Percentiles rank a stretch among this genome's conserved stretches.
Conservation (phyloP, 2,888 invertebrate species). For the Trachelus iudaicus region DNA sequence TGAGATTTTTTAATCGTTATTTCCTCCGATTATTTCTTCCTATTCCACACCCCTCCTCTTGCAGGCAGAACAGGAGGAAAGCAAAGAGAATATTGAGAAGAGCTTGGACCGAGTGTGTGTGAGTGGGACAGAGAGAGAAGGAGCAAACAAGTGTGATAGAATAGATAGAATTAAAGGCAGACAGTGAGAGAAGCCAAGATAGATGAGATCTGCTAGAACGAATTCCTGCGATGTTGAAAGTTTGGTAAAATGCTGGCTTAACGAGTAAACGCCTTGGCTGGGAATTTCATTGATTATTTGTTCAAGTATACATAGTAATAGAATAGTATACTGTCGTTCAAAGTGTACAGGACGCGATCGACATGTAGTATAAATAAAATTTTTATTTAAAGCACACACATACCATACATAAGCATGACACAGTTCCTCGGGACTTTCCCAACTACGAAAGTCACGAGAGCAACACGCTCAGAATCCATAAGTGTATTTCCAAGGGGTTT, state of each 20-base stretch:
- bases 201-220: not conserved
- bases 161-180: not conserved
- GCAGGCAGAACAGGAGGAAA: conserved; percentile 9
- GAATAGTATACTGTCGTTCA: not conserved
- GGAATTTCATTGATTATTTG: not conserved
- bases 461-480: not conserved
- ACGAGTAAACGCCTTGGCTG: not conserved
- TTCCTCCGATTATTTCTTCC: conserved; percentile 1
- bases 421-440: not conserved
- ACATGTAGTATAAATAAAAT: not conserved
- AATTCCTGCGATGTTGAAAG: not conserved
- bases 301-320: not conserved
- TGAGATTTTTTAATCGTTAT: conserved; percentile 20
- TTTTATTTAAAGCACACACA: not conserved
- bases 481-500: not conserved
- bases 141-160: not conserved
- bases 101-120: not conserved
- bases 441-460: not conserved
- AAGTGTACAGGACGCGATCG: not conserved
- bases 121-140: not conserved
- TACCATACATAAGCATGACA: not conserved
- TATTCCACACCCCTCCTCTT: not conserved
- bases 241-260: not conserved
- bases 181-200: not conserved
- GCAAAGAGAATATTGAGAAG: not conserved